phyloP scores from a whole-genome alignment of 2,888 invertebrate genomes.

The Cataglyphis cursor region DNA sequence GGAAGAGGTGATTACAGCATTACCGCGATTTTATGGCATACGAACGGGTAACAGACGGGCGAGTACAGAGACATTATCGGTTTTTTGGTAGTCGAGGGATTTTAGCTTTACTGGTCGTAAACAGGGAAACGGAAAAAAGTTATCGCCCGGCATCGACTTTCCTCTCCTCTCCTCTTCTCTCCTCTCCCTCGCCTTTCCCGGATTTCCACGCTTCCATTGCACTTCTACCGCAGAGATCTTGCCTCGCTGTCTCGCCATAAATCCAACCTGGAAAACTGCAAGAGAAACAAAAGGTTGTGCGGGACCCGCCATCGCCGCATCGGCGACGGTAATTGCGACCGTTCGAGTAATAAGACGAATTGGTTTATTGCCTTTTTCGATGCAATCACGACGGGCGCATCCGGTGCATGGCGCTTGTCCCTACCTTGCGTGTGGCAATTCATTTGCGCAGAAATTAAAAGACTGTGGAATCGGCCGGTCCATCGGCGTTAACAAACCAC shows the following conservation, averaged over 20 bases:
- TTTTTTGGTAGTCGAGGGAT: conserved; percentile 71
- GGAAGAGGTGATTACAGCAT: conserved; percentile 65
- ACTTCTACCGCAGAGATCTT: conserved; percentile 41
- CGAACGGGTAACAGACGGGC: conserved; percentile 70
- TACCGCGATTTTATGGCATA: conserved; percentile 69
- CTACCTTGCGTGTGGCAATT: conserved; percentile 48
- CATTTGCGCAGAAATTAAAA: conserved; percentile 66
- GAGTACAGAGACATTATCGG: conserved; percentile 71
- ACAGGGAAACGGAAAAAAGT: conserved; percentile 72
- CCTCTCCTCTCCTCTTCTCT: conserved; percentile 17
- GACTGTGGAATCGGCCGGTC: conserved; percentile 42
- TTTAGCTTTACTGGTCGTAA: conserved; percentile 75
- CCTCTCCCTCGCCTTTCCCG: conserved; percentile 35
- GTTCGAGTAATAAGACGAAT: conserved; percentile 67
- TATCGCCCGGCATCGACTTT: conserved; percentile 69
- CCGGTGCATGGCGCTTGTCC: conserved; percentile 23
- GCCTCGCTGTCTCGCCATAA: conserved; percentile 57
- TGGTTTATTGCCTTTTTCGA: conserved; percentile 58
- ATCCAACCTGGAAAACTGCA: conserved; percentile 55
- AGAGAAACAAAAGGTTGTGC: conserved; percentile 51
- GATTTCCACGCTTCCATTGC: conserved; percentile 35
- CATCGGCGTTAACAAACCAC: conserved; percentile 66
- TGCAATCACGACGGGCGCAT: conserved; percentile 49
- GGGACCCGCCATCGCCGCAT: not conserved
- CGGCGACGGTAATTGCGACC: conserved; percentile 52